Percentiles rank a stretch among this genome's conserved stretches.
phyloP scores from a whole-genome alignment of 2,888 invertebrate genomes.

The Trichopoda pennipes region DNA sequence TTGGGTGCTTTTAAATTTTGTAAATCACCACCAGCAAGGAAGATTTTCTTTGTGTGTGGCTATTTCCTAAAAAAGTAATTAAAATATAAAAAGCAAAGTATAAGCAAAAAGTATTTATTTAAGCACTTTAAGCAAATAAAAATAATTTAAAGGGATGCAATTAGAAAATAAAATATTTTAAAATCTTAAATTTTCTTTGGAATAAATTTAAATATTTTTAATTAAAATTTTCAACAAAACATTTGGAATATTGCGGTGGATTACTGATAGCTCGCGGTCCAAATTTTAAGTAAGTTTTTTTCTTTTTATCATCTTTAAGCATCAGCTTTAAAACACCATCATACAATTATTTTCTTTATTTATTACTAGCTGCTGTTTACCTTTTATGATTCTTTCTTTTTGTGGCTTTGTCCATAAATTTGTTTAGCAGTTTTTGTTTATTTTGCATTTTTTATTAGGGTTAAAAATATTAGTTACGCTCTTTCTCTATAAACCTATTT shows the following conservation, averaged over 20 bases:
- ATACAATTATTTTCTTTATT: neutral
- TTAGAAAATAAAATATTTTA: neutral
- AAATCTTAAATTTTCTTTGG: neutral
- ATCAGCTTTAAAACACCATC: constrained; percentile 15
- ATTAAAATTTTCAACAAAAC: neutral
- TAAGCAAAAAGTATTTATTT: constrained; percentile 23
- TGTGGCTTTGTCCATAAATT: constrained; percentile 17
- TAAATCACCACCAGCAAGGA: neutral
- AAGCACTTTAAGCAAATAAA: constrained; percentile 20
- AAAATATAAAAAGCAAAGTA: constrained; percentile 11
- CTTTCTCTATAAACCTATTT: neutral
- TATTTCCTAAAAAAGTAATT: constrained; percentile 4
- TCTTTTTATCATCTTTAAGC: constrained; percentile 22
- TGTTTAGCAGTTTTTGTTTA: constrained; percentile 54
- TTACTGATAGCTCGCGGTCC: constrained; percentile 34
- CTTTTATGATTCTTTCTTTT: constrained; percentile 29
- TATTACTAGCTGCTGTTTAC: constrained; percentile 52
- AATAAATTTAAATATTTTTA: neutral
- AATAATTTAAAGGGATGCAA: neutral
- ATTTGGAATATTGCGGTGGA: constrained; percentile 15
- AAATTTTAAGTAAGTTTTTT: constrained; percentile 50
- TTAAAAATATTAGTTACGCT: constrained; percentile 24
- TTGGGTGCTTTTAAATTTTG: constrained; percentile 25
- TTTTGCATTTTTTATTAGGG: constrained; percentile 40
- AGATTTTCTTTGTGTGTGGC: constrained; percentile 47